Conservation (phyloP, 2,113 vertebrate species). For the Eubucco bourcierii region DNA sequence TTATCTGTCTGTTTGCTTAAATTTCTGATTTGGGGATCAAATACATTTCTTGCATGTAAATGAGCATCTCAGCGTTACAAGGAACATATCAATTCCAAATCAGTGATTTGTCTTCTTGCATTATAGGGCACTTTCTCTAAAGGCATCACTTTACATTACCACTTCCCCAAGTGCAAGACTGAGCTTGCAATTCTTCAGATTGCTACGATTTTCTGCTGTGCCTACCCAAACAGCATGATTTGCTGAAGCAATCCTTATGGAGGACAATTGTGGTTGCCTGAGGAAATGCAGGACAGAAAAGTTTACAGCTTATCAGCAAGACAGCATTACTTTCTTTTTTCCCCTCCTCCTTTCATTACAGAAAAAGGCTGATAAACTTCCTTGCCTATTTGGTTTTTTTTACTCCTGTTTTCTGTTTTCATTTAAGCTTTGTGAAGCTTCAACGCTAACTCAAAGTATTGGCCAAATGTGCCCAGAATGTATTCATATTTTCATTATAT, state of each 20-base stretch:
- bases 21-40: slow-evolving; percentile 24
- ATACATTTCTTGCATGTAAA: neutral
- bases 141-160: slow-evolving; percentile 17
- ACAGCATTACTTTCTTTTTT: neutral
- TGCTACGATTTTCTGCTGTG: neutral
- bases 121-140: neutral
- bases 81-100: slow-evolving; percentile 42
- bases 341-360: neutral
- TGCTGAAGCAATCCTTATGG: neutral
- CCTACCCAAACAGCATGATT: neutral
- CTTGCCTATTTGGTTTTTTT: neutral
- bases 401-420: neutral
- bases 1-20: slow-evolving; percentile 34
- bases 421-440: neutral
- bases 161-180: slow-evolving; percentile 28
- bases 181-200: neutral
- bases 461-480: neutral
- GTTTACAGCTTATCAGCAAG: slow-evolving; percentile 8
- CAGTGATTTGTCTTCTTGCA: slow-evolving; percentile 30
- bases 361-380: neutral
- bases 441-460: neutral
- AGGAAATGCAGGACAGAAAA: neutral
- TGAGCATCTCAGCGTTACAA: neutral
- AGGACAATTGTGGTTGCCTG: neutral
- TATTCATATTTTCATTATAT: neutral